Conservation (phyloP, 1,140 invertebrate genomes). For the Drosophila melanica region DNA sequence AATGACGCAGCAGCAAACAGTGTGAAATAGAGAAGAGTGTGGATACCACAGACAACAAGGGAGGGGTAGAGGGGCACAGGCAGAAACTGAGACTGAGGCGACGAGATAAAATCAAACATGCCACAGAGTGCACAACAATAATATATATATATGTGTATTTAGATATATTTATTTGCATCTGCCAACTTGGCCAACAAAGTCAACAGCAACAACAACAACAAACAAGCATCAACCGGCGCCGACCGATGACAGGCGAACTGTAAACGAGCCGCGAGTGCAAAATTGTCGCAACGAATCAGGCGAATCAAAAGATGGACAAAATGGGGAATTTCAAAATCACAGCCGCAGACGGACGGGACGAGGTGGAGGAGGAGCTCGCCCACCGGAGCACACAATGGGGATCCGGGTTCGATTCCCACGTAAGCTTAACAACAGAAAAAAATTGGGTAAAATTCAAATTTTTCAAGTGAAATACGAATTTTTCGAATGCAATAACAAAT, state of each 20-base stretch:
- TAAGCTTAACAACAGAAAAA: neutral
- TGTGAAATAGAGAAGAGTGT: slow-evolving; percentile 2
- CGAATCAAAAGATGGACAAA: neutral
- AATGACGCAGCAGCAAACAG: slow-evolving; percentile 56
- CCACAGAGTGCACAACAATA: slow-evolving; percentile 32
- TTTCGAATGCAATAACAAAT: too few relatives aligned
- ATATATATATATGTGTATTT: slow-evolving; percentile 1
- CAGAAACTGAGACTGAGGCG: neutral
- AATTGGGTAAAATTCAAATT: neutral
- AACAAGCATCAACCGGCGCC: slow-evolving; percentile 33
- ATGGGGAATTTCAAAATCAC: neutral
- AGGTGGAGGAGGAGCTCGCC: neutral
- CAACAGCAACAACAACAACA: slow-evolving; percentile 21
- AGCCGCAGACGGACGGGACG: neutral
- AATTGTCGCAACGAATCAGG: slow-evolving; percentile 16
- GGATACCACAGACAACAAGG: neutral
- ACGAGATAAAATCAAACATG: slow-evolving; percentile 28
- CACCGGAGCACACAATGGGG: neutral
- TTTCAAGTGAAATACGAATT: too few relatives aligned
- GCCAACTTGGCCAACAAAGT: slow-evolving; percentile 38
- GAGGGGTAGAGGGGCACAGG: neutral
- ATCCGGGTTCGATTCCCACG: slow-evolving; percentile 1
- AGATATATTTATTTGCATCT: neutral
- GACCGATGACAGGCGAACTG: slow-evolving; percentile 35
- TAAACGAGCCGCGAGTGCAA: slow-evolving; percentile 27